Percentiles rank a stretch among this genome's conserved stretches.
Evolutionary conservation across 2,888 invertebrate species (phyloP).

Genomic region (Crossocerus cetratus): DNA sequence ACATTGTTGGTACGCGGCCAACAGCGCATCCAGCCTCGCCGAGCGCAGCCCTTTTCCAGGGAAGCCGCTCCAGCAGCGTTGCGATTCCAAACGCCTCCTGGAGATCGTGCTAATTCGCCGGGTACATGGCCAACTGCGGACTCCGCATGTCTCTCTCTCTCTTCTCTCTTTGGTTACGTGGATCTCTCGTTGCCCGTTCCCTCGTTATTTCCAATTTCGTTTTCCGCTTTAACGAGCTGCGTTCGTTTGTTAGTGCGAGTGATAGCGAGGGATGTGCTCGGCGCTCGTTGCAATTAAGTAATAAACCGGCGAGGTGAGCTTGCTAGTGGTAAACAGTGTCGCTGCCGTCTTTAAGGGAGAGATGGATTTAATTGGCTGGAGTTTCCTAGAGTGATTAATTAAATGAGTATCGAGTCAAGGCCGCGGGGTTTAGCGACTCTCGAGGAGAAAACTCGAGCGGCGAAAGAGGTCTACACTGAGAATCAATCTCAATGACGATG

Average conservation of each 20-base stretch:
- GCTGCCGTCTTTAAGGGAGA: background rate
- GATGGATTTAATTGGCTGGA: conserved; percentile 22
- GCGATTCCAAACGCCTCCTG: conserved; percentile 4
- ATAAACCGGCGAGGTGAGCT: no score
- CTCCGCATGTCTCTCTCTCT: background rate
- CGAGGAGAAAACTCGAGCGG: background rate
- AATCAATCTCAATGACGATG: no score
- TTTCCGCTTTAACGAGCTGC: background rate
- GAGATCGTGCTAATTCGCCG: conserved; percentile 33
- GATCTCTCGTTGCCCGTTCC: background rate
- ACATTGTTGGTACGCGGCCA: conserved; percentile 64
- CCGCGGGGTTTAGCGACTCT: conserved; percentile 16
- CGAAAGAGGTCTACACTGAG: no score
- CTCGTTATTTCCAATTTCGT: conserved; percentile 2
- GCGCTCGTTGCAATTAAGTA: no score
- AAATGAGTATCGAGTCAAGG: conserved; percentile 30
- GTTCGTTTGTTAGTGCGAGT: background rate
- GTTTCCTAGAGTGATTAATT: conserved; percentile 30
- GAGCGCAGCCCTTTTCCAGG: background rate
- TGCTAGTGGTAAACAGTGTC: no score
- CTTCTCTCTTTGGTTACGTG: background rate
- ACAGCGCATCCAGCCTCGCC: conserved; percentile 16
- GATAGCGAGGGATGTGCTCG: no score
- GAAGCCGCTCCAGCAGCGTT: no score
- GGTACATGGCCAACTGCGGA: conserved; percentile 6